Percentiles rank a stretch among this genome's conserved stretches.
These are phyloP conservation scores for Phymatocera aterrima DNA, from an alignment of 2,888 invertebrate species.

Conservation along the genomic window DNA sequence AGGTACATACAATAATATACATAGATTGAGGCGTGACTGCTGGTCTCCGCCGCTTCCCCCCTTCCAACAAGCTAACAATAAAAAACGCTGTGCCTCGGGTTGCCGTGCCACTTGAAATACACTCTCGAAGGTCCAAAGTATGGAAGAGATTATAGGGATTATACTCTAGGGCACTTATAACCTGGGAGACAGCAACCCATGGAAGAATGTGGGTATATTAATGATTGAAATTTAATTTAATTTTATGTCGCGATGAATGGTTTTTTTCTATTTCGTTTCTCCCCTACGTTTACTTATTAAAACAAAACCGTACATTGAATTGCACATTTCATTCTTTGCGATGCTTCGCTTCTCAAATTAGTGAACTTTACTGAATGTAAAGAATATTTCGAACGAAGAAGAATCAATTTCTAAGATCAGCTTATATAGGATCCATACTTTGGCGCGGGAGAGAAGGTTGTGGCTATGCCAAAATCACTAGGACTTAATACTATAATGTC, in stretches of 20 bases:
- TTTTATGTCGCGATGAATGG: conserved; percentile 52
- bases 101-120: conserved; percentile 72
- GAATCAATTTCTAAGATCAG: conserved; percentile 65
- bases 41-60: conserved; percentile 64
- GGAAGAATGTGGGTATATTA: conserved; percentile 47
- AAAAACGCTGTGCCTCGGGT: conserved; percentile 73
- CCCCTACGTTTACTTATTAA: not conserved
- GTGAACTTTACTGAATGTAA: not conserved
- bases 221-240: conserved; percentile 47
- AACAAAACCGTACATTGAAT: too few relatives aligned
- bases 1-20: too few relatives aligned
- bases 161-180: conserved; percentile 65
- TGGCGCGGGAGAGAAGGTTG: conserved; percentile 74
- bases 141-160: conserved; percentile 64
- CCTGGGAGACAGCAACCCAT: conserved; percentile 55
- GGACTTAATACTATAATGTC: conserved; percentile 60
- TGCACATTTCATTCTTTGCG: not conserved
- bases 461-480: conserved; percentile 63
- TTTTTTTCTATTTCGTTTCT: not conserved
- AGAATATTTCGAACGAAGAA: conserved; percentile 43
- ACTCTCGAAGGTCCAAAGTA: conserved; percentile 74
- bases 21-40: conserved; percentile 69
- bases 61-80: conserved; percentile 69
- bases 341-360: not conserved
- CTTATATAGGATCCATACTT: conserved; percentile 73